Percentiles rank a stretch among this genome's conserved stretches.
These are phyloP conservation scores for Branchinecta lynchi DNA, from an alignment of 1,140 invertebrate genomes.

Conservation along the genomic window DNA sequence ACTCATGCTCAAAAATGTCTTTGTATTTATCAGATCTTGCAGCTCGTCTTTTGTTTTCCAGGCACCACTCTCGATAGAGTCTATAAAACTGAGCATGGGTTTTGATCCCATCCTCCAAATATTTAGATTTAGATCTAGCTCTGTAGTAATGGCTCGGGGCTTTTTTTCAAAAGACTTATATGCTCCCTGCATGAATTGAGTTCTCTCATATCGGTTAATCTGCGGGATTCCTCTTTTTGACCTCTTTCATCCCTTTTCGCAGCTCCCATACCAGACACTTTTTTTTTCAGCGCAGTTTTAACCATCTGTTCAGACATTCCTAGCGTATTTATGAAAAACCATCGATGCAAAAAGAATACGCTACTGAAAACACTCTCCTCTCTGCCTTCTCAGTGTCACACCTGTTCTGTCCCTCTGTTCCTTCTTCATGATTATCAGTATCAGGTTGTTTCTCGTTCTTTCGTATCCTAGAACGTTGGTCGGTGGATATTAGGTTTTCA, in stretches of 20 bases:
- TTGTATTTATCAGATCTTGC: background rate
- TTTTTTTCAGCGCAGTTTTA: background rate
- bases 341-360: background rate
- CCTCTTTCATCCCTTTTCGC: constrained; percentile 10
- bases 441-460: no score
- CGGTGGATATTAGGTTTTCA: no score
- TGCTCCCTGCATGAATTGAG: background rate
- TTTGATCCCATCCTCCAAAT: constrained; percentile 4
- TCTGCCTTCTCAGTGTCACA: background rate
- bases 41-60: constrained; percentile 2
- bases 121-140: background rate
- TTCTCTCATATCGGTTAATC: constrained; percentile 8
- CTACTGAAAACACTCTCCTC: constrained; percentile 4
- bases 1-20: constrained; percentile 1
- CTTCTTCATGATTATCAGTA: constrained; percentile 3
- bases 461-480: background rate
- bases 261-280: background rate
- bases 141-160: background rate
- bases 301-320: background rate
- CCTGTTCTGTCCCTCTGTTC: constrained; percentile 4
- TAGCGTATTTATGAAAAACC: constrained; percentile 4
- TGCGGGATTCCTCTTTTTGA: background rate
- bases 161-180: background rate
- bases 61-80: constrained; percentile 10
- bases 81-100: background rate